A percentile compares a stretch with the other conserved stretches of the same genome.
Conservation (phyloP, 1,140 invertebrate species). For the Drosophila sproati region DNA sequence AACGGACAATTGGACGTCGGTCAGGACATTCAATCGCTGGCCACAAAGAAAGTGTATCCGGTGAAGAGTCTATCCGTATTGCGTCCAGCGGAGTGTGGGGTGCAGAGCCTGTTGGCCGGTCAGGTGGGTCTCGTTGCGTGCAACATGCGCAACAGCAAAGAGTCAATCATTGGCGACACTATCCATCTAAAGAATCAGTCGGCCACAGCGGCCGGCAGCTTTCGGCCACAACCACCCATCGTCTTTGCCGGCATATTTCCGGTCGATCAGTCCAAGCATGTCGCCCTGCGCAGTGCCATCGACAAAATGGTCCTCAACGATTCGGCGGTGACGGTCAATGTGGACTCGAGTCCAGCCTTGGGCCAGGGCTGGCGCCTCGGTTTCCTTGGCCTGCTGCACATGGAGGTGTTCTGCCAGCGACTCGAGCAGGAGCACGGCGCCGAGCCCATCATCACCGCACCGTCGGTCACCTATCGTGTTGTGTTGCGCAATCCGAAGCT, state of each 20-base stretch:
- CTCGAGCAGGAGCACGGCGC: conserved; percentile 97
- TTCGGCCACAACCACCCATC: conserved; percentile 92
- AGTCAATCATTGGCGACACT: conserved; percentile 94
- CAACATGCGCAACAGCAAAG: conserved; percentile 91
- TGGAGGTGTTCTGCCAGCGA: conserved; percentile 98
- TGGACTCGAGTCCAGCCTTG: conserved; percentile 95
- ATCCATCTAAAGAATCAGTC: conserved; percentile 86
- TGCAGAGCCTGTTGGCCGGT: conserved; percentile 88
- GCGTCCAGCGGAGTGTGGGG: conserved; percentile 90
- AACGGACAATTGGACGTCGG: conserved; percentile 90
- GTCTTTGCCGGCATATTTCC: conserved; percentile 98
- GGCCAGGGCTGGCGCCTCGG: conserved; percentile 97
- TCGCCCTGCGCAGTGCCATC: conserved; percentile 91
- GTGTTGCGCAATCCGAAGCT: conserved; percentile 87
- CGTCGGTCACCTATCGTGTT: conserved; percentile 97
- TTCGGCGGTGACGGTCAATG: conserved; percentile 91
- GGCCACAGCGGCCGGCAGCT: conserved; percentile 87
- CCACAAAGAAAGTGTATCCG: conserved; percentile 90
- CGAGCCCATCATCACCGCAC: conserved; percentile 95
- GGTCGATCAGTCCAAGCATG: conserved; percentile 93
- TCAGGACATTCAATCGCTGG: conserved; percentile 86
- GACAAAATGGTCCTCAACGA: conserved; percentile 97
- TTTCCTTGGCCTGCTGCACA: conserved; percentile 96
- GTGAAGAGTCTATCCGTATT: conserved; percentile 93
- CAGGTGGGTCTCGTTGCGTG: conserved; percentile 90